Evolutionary conservation across 1,140 invertebrate genomes (phyloP).

Genomic region (Dinoponera quadriceps): DNA sequence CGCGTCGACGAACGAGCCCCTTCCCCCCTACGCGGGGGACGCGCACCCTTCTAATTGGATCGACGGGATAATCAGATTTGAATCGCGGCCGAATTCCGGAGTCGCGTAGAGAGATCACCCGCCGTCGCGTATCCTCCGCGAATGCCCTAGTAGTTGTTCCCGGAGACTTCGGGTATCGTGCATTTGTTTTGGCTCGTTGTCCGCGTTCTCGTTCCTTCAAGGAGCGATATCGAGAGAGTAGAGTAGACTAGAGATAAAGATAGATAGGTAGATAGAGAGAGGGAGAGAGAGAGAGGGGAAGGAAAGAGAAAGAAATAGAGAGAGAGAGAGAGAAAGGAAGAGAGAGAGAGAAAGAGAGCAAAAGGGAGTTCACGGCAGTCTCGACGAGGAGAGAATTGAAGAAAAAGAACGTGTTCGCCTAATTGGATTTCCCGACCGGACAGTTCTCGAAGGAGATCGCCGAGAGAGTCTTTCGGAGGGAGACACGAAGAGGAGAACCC

Average conservation of each 20-base stretch:
- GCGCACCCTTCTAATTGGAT: conserved; percentile 79
- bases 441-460: conserved; percentile 27
- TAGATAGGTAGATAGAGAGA: too few species aligned
- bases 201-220: neutral
- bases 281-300: too few species aligned
- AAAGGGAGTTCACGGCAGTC: neutral
- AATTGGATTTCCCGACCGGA: conserved; percentile 38
- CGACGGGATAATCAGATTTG: conserved; percentile 81
- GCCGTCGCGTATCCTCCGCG: neutral
- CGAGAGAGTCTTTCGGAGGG: neutral
- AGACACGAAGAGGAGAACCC: conserved; percentile 8
- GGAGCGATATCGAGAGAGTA: neutral
- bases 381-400: neutral
- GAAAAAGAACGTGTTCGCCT: conserved; percentile 10
- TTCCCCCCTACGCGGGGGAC: conserved; percentile 39
- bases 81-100: conserved; percentile 74
- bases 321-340: too few species aligned
- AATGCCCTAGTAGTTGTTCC: neutral
- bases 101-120: conserved; percentile 31
- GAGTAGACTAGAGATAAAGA: too few species aligned
- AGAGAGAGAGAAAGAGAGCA: too few species aligned
- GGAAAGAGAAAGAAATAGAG: too few species aligned
- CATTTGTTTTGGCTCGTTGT: neutral
- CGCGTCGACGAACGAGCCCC: conserved; percentile 48
- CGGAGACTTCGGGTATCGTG: neutral